phyloP scores from a whole-genome alignment of 2,113 vertebrate genomes.

The Stercorarius parasiticus region DNA sequence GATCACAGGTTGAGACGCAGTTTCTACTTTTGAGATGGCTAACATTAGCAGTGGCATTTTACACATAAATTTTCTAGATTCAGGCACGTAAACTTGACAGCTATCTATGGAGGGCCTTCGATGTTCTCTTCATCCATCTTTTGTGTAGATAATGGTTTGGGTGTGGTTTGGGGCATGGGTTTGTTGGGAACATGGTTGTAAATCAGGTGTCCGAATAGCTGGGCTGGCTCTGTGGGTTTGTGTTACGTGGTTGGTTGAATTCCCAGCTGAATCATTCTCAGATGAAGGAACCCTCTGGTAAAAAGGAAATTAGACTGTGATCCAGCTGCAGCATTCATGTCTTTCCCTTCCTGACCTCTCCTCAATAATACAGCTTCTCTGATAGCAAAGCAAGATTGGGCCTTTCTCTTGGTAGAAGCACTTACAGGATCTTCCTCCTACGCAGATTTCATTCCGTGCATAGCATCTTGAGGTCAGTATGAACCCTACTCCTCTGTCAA shows the following conservation, averaged over 20 bases:
- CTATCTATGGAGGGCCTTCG: background rate
- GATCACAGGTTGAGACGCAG: background rate
- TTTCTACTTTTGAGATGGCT: background rate
- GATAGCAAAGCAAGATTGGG: background rate
- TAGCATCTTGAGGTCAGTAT: background rate
- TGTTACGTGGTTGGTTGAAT: background rate
- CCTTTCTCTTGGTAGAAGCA: background rate
- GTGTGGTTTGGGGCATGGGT: background rate
- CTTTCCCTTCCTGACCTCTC: background rate
- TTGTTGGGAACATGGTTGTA: background rate
- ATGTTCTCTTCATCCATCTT: background rate
- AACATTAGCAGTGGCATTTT: background rate
- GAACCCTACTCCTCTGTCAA: background rate
- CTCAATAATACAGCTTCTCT: background rate
- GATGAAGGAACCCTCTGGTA: background rate
- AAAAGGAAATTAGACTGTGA: background rate
- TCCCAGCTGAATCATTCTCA: background rate
- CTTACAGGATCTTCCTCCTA: background rate
- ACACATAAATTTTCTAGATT: background rate
- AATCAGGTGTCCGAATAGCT: background rate
- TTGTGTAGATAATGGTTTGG: background rate
- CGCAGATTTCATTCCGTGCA: fast-evolving
- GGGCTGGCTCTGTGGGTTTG: background rate
- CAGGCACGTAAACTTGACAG: background rate
- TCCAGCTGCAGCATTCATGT: background rate